Evolutionary conservation across 2,888 invertebrate genomes (phyloP), one percentile per base, ranked within the genome.

Genomic region (Eupithecia vulgata): DNA sequence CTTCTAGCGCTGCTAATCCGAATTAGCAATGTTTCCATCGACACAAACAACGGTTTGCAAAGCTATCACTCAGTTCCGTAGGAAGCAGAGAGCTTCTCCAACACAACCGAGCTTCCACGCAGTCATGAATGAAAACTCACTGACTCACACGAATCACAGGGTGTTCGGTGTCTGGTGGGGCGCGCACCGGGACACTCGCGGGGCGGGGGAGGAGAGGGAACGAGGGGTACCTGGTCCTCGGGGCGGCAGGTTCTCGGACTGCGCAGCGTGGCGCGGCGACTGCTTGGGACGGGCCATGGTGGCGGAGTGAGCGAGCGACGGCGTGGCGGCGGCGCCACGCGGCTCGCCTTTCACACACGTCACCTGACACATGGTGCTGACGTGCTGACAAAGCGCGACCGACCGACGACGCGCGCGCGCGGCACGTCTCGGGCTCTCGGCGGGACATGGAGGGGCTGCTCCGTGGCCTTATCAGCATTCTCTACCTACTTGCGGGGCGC

Each of bases 281-380:
- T 92, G 94, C 88, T 89, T 93, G 82, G 94, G 91, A 80, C 94
- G 94, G 87, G 92, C 93, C 94, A 94, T 94, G 88, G 85, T 87
- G 86, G 84, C 88, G 87, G 91, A 93, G 92, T 94, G 94, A 88
- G 85, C 21, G 52, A 52, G 57, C 84, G 90, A 86, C 80, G 77
- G 77, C 73, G 77, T 80, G 81, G 76, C 70, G 79, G 69, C 67
- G 59, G 59, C 79, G 82, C 88, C 87, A 84, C 87, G 85, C 87
- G 86, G 85, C 83, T 77, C 80, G 75, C 84, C 87, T 84, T 81
- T 84, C 77, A 81, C 86, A 88, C 87, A 87, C 88, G 87, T 85
- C 87, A 87, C 74, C 87, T 73, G 82, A 80, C 80, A 83, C 82
- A 78, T 79, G 40, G 40, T 37, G 37, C 81, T 78, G 82, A 80